These are phyloP conservation scores for Dynastes tityus DNA, from an alignment of 2,888 invertebrate species.

Conservation along the genomic window DNA sequence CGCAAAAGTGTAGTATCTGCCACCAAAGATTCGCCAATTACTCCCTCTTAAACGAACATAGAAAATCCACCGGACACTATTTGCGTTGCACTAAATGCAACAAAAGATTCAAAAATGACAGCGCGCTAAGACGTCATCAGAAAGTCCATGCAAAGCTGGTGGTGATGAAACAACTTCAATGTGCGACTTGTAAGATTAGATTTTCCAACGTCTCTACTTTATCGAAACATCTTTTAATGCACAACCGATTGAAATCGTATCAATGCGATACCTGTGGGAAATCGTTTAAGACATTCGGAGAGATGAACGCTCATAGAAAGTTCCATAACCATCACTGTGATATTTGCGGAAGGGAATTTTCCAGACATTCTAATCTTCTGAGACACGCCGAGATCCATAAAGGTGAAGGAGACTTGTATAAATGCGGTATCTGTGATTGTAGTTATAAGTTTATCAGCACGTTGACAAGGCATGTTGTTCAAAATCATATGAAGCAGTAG, in stretches of 20 bases:
- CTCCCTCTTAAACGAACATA: conserved; percentile 23
- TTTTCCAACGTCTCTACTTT: conserved; percentile 69
- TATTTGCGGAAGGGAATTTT: conserved; percentile 64
- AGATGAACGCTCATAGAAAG: conserved; percentile 70
- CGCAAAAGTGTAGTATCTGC: conserved; percentile 46
- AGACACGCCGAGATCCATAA: conserved; percentile 65
- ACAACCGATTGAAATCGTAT: conserved; percentile 60
- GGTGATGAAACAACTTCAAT: conserved; percentile 63
- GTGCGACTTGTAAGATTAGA: conserved; percentile 69
- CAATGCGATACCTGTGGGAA: conserved; percentile 69
- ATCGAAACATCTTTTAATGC: conserved; percentile 69
- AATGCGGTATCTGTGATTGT: conserved; percentile 66
- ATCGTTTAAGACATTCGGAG: conserved; percentile 67
- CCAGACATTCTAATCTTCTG: conserved; percentile 65
- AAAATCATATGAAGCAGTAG: conserved; percentile 61
- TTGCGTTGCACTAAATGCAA: conserved; percentile 68
- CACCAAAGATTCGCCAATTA: conserved; percentile 27
- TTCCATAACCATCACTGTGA: conserved; percentile 61
- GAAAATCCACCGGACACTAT: conserved; percentile 49
- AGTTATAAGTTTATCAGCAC: conserved; percentile 67
- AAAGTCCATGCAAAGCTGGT: conserved; percentile 65
- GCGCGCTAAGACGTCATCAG: conserved; percentile 69
- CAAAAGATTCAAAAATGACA: conserved; percentile 69
- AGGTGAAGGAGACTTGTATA: conserved; percentile 55
- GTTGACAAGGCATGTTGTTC: conserved; percentile 67